A percentile compares a stretch with the other conserved stretches of the same genome.
Evolutionary conservation across 1,140 invertebrate genomes (phyloP).

Genomic region (Probaryconus sp.): DNA sequence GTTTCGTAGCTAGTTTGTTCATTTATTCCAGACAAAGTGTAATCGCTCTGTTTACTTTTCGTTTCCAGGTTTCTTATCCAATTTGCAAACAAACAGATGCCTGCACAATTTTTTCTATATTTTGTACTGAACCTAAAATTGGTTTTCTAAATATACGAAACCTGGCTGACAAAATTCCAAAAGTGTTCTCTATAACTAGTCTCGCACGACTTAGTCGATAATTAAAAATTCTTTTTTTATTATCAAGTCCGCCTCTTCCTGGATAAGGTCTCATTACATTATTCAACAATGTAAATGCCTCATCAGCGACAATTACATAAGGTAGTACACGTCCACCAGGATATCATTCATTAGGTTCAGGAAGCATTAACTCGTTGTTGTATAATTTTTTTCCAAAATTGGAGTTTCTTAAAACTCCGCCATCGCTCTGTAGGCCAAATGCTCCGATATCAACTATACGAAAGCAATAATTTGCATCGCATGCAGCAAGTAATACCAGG

Average conservation of each 20-base stretch:
- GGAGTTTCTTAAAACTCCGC: conserved; percentile 21
- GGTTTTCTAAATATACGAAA: conserved; percentile 69
- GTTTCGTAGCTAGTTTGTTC: no score
- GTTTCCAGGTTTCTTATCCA: not conserved
- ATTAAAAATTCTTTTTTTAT: conserved; percentile 68
- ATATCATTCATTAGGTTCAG: no score
- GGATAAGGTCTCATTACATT: conserved; percentile 70
- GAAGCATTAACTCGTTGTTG: conserved; percentile 4
- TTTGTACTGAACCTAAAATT: conserved; percentile 15
- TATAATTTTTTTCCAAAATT: conserved; percentile 4
- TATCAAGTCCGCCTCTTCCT: conserved; percentile 54
- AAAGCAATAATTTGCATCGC: conserved; percentile 23
- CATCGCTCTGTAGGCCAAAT: conserved; percentile 26
- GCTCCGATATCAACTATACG: conserved; percentile 16
- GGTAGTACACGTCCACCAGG: conserved; percentile 55
- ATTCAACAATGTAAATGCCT: conserved; percentile 67
- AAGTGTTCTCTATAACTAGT: conserved; percentile 72
- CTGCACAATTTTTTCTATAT: conserved; percentile 3
- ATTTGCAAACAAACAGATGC: not conserved
- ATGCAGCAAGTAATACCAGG: conserved; percentile 23
- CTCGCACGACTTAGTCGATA: conserved; percentile 72
- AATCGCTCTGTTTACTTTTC: not conserved
- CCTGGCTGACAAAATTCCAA: conserved; percentile 73
- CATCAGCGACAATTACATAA: conserved; percentile 68
- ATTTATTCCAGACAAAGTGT: no score